These are phyloP conservation scores for Vulpes ferrilata DNA, from an alignment of 2,113 vertebrate species.

Conservation along the genomic window DNA sequence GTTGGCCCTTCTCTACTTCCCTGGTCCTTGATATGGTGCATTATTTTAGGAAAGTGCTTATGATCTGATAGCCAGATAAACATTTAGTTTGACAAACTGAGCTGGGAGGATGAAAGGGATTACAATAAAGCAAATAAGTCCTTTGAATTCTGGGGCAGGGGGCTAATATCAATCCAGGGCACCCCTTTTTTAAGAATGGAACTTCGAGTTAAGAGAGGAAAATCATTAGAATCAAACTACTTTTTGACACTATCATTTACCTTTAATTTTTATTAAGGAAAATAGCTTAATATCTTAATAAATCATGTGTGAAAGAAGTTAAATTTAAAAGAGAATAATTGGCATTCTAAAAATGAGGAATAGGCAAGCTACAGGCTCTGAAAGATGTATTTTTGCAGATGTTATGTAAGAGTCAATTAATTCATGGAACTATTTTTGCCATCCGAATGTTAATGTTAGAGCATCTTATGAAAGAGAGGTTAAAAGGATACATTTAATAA, in stretches of 20 bases:
- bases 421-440: constrained; percentile 72
- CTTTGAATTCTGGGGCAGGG: background rate
- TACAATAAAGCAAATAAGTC: background rate
- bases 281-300: constrained; percentile 73
- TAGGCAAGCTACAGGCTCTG: constrained; percentile 54
- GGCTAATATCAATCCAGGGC: background rate
- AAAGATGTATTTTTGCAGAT: constrained; percentile 75
- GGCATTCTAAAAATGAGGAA: constrained; percentile 78
- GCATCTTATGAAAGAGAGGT: constrained; percentile 78
- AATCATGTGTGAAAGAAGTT: constrained; percentile 74
- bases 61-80: constrained; percentile 44
- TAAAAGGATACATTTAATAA: constrained; percentile 73
- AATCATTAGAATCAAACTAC: constrained; percentile 63
- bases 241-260: constrained; percentile 69
- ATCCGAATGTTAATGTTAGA: constrained; percentile 75
- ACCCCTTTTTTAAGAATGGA: background rate
- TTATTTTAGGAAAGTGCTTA: constrained; percentile 37
- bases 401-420: constrained; percentile 76
- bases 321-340: constrained; percentile 76
- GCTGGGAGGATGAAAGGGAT: background rate
- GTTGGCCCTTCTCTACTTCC: constrained; percentile 21
- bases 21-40: background rate
- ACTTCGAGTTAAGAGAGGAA: constrained; percentile 47
- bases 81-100: constrained; percentile 53
- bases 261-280: constrained; percentile 71